These are phyloP conservation scores for Murina feae DNA, from an alignment of 2,113 vertebrate genomes.

Conservation along the genomic window DNA sequence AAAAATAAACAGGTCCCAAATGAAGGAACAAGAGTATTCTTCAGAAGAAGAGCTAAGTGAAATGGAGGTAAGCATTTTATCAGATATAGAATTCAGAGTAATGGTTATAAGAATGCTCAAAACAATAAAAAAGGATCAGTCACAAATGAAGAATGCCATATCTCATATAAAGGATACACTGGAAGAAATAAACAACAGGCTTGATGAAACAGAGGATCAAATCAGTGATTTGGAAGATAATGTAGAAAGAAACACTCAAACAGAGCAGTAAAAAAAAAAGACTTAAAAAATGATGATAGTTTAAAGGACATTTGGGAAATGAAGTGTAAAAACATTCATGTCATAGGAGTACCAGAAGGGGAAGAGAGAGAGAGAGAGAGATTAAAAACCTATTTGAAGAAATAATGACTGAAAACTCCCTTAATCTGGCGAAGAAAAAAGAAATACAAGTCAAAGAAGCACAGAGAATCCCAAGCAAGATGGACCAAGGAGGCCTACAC, in stretches of 20 bases:
- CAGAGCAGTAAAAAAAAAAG: neutral
- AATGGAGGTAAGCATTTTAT: too few relatives aligned
- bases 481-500: neutral
- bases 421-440: neutral
- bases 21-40: too few relatives aligned
- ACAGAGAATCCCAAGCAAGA: neutral
- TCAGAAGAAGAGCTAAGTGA: too few relatives aligned
- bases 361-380: neutral
- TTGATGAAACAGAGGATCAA: neutral
- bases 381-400: neutral
- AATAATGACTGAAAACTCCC: neutral
- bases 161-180: too few relatives aligned
- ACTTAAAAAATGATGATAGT: neutral
- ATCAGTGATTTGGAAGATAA: neutral
- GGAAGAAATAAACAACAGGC: too few relatives aligned
- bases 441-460: neutral
- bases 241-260: neutral
- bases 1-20: too few relatives aligned
- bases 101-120: too few relatives aligned
- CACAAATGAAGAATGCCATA: too few relatives aligned
- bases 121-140: too few relatives aligned
- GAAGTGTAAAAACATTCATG: neutral
- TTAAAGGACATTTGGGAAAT: neutral
- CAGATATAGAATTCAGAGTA: too few relatives aligned
- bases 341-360: neutral